Evolutionary conservation across 2,888 invertebrate species (phyloP), one percentile per base, ranked within the genome.

Genomic region (Oxyteleia sp.): DNA sequence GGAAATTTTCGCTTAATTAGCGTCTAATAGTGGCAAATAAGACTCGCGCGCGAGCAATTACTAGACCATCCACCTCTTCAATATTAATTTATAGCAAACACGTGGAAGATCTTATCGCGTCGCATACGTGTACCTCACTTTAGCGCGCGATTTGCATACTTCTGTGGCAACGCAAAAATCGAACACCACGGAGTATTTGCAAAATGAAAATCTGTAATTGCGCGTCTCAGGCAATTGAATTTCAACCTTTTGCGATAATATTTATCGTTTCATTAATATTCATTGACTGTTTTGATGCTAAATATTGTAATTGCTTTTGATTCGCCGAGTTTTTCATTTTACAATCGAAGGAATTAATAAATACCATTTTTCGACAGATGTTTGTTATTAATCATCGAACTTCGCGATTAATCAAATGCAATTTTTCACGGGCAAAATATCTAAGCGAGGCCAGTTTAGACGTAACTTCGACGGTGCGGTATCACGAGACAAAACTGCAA

Each of bases 1-100:
- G 51, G 43, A 68, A 81, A 74, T 81, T 81, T 75, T 75, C 69
- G 57, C 81, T 75, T 81, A 81, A 81, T 81, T 81, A 75, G 64
- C 61, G 59, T 61, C 74, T 75, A 68, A 75, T 81, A 63, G 69
- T 69, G 69, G 75, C 81, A 75, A 81, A 81, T 81, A 69, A 75
- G 81, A 55, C 64, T 69, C 74, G 72, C 45, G 68, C 47, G 59
- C 74, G 49, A 53, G 68, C 68, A 81, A 74, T 69, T 74, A 68
- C 74, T 63, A 63, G 63, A 61, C 59, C 74, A 74, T 74, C 74
- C 55, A 53, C 68, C 41, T 80, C 53, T 68, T 68, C 61, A 51
- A 68, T 74, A 74, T 80, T 74, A 74, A 80, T 80, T 74, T 71
- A 71, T 72, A 53, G 57, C 57, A 80, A 66, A 71, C 72, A 64